phyloP scores from a whole-genome alignment of 2,113 vertebrate genomes.

The Nipponia nippon region DNA sequence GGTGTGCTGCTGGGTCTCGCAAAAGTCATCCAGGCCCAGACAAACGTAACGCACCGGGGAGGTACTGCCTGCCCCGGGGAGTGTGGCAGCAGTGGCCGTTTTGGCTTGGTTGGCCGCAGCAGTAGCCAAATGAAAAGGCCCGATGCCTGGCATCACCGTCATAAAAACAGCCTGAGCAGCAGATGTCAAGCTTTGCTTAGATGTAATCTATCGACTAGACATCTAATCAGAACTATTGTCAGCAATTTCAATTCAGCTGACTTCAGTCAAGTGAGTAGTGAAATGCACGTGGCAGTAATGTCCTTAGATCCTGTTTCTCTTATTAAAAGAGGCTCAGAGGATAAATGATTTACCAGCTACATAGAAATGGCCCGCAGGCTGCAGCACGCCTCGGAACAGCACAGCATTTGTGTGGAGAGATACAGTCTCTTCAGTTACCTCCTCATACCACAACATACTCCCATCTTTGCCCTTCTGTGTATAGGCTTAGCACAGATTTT shows the following conservation, averaged over 20 bases:
- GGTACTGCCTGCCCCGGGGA: neutral
- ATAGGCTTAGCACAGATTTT: neutral
- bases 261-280: neutral
- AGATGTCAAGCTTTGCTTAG: neutral
- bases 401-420: neutral
- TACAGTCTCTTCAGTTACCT: neutral
- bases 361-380: neutral
- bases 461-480: neutral
- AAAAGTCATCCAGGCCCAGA: accelerated
- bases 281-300: neutral
- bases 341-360: neutral
- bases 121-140: neutral
- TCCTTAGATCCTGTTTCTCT: neutral
- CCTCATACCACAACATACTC: accelerated
- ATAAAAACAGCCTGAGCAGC: neutral
- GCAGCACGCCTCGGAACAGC: neutral
- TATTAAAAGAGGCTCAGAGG: neutral
- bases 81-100: accelerated
- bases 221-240: neutral
- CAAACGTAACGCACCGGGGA: accelerated
- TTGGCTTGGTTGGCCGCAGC: neutral
- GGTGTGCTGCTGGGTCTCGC: neutral
- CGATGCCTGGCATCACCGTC: accelerated
- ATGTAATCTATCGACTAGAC: neutral
- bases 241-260: neutral